Evolutionary conservation across 2,113 vertebrate genomes (phyloP), one percentile per base, ranked within the genome.

Genomic region (Ceyx margarethae): DNA sequence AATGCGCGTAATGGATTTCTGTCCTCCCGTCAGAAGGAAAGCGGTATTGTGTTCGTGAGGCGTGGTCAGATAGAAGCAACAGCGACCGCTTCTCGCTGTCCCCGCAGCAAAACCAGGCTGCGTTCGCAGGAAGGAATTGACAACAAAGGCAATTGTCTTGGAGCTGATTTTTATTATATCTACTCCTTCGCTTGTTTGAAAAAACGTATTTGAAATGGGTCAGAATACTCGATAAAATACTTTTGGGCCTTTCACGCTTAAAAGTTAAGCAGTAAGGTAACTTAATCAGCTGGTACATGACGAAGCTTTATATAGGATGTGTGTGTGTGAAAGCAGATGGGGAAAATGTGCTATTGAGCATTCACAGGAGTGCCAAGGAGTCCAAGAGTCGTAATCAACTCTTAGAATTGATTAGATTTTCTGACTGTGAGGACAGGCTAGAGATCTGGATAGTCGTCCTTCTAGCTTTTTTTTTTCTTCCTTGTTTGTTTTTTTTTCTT

Each of bases 21-120:
- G 83, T 62, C 66, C 60, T 42, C 51, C 53, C 25, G 51, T 40
- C 29, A 5, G 50, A 35, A 89, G 88, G 95, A 90, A 85, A 13
- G 79, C 43, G 73, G 66, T 13, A 2, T 29, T 76, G 85, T 48
- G 90, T 40, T 11, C n/a, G 11, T 51, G 45, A 40, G 2, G 86
- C n/a, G 33, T 12, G 75, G 12, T 6, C 15, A 1, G 57, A 4
- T 57, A 23, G n/a, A 31, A 92, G 54, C 60, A 77, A 35, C 46
- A 51, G n/a, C 58, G 46, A 4, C 22, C 12, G 18, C 19, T 48
- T 37, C 23, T 4, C 75, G 1, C 8, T 25, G 89, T 8, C 15
- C 45, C 61, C 35, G 68, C 66, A 2, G 22, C 68, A 15, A n/a
- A 58, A 22, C 4, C 37, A 4, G 48, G 14, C 54, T 25, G 5